These are phyloP conservation scores for human (Homo sapiens) DNA, from an alignment of 2,113 vertebrate genomes.

Conservation along the genomic window GRCh38 chr14:94749001-94749500, in stretches of 20 bases:
- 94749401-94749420: too few relatives aligned
- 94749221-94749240: neutral
- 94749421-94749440: too few relatives aligned
- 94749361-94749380: too few relatives aligned
- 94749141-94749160: fast-evolving
- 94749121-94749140: fast-evolving
- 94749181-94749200: fast-evolving
- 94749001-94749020: fast-evolving
- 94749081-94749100: neutral
- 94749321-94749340: fast-evolving
- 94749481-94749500: too few relatives aligned
- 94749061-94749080: neutral
- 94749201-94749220: neutral
- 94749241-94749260: neutral
- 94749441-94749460: too few relatives aligned
- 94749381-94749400: too few relatives aligned
- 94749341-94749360: too few relatives aligned
- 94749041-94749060: neutral
- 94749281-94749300: fast-evolving
- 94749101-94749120: neutral
- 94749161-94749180: neutral
- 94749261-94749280: neutral
- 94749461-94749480: too few relatives aligned
- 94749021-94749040: neutral
- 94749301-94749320: fast-evolving